Evolutionary conservation across 2,113 vertebrate species (phyloP).

Genomic region (Noctilio leporinus): DNA sequence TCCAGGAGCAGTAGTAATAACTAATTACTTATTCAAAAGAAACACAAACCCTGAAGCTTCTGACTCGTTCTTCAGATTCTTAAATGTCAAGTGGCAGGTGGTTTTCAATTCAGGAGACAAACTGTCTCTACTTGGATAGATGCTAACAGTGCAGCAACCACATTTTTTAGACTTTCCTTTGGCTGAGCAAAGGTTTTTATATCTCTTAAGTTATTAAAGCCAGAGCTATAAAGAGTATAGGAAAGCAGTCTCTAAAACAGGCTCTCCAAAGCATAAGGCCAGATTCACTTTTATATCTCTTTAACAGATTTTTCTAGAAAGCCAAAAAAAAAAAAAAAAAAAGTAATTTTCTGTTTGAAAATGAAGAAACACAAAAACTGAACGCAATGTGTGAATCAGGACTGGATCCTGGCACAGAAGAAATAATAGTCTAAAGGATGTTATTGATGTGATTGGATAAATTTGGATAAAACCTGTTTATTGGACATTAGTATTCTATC

Average conservation of each 20-base stretch:
- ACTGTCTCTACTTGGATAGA: background rate
- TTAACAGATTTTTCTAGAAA: background rate
- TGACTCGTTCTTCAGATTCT: background rate
- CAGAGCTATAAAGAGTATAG: background rate
- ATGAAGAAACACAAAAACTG: background rate
- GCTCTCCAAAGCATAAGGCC: background rate
- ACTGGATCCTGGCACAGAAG: background rate
- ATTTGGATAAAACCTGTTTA: background rate
- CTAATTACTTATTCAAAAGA: constrained; percentile 11
- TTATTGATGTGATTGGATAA: background rate
- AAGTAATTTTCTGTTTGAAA: background rate
- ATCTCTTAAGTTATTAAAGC: background rate
- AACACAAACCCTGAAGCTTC: background rate
- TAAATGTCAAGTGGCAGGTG: background rate
- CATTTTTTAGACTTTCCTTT: background rate
- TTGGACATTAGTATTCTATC: background rate
- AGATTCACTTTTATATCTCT: background rate
- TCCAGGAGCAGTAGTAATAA: background rate
- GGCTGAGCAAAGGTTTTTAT: background rate
- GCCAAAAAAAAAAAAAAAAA: background rate
- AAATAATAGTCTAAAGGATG: background rate
- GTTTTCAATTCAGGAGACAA: background rate
- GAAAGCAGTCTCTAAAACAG: background rate
- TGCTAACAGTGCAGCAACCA: background rate
- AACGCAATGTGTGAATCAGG: background rate